Evolutionary conservation across 2,797 vertebrate genomes (phyloP), one percentile per base, ranked within the genome.

Genomic region (Garrulus glandarius): DNA sequence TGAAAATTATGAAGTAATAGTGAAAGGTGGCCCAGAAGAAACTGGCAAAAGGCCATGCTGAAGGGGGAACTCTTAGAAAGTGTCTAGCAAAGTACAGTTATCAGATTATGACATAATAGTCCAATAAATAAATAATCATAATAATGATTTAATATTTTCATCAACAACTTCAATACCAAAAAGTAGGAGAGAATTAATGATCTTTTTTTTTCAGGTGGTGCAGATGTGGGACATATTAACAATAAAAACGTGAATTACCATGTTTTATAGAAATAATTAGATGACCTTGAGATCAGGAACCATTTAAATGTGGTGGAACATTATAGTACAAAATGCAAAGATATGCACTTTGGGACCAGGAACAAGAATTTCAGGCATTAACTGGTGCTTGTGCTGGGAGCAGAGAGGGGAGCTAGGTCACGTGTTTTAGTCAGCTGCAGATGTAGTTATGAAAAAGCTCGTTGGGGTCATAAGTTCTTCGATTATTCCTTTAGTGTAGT

Each of bases 201-300:
- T 15, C 1, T 47, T 46, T 81, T 85, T 76, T 83, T 49, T 63
- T 72, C 3, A 5, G 32, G 21, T 56, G 6, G 11, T 36, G 36
- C 84, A 83, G 39, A 70, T 47, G n/a, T 89, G 56, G 56, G 79
- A 57, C 64, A 39, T 23, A 53, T 11, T 79, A 83, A 39, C 50
- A 88, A 84, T 85, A 95, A 95, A 94, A 95, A 94, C 24, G 32
- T 89, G 91, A 90, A 94, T 90, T 95, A 81, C 16, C 22, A 22
- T 92, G 61, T 86, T 55, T 79, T 84, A 70, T 89, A 59, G 83
- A 93, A 95, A 90, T 95, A 95, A 87, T 95, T 95, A 89, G 43
- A 81, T 93, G 87, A 93, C 84, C 84, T 89, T 91, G 93, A 91
- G 53, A 90, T 78, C 76, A 84, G 47, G 50, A 89, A 57, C 67